Evolutionary conservation across 2,797 vertebrate genomes (phyloP).

Genomic region (Channa striata): DNA sequence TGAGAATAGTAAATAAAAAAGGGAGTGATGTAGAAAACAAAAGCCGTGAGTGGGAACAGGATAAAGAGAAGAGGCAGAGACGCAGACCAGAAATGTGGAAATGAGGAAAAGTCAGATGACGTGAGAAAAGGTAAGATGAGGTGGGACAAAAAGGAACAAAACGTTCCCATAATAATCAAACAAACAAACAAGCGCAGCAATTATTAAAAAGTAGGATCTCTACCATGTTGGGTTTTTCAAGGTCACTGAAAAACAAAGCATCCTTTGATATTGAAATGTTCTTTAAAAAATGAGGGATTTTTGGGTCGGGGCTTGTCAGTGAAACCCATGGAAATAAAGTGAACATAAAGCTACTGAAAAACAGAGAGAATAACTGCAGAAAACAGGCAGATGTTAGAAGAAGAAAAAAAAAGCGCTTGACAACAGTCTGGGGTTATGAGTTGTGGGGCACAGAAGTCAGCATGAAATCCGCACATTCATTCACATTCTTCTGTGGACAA

Average conservation of each 20-base stretch:
- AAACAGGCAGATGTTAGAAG: not conserved
- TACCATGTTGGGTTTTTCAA: constrained; percentile 8
- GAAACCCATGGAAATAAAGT: constrained; percentile 10
- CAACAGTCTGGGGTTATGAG: not conserved
- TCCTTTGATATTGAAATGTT: not conserved
- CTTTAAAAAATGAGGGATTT: constrained; percentile 15
- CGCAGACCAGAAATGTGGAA: constrained; percentile 3
- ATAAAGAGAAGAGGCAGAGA: constrained; percentile 29
- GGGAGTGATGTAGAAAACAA: constrained; percentile 15
- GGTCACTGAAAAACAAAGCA: constrained; percentile 4
- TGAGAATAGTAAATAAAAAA: constrained; percentile 31
- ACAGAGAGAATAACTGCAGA: not conserved
- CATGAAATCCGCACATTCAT: constrained; percentile 56
- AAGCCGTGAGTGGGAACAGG: constrained; percentile 10
- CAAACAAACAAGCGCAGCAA: not conserved
- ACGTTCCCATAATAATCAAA: not conserved
- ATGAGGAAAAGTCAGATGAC: constrained; percentile 14
- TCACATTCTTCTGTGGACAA: constrained; percentile 46
- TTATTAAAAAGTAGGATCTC: not conserved
- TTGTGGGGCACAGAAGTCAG: constrained; percentile 17
- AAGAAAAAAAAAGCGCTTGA: not conserved
- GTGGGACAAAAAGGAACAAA: constrained; percentile 14
- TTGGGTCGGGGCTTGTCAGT: constrained; percentile 1
- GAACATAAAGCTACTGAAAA: constrained; percentile 15
- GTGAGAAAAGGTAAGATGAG: constrained; percentile 37